A percentile compares a stretch with the other conserved stretches of the same genome.
These are phyloP conservation scores for Smutsia temminckii DNA, from an alignment of 2,797 vertebrate species.

Conservation along the genomic window DNA sequence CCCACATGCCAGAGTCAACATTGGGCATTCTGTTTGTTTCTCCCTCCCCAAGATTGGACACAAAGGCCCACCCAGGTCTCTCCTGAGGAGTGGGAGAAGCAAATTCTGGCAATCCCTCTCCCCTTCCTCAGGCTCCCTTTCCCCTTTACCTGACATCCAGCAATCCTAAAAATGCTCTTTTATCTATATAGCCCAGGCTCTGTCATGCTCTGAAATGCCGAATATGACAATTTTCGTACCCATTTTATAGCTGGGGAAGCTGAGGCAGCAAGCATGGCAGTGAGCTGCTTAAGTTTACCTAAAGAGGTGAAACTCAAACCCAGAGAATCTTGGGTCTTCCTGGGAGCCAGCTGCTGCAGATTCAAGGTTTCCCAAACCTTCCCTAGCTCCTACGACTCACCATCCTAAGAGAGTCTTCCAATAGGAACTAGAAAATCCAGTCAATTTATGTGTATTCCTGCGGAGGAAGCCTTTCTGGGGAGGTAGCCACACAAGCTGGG, in stretches of 20 bases:
- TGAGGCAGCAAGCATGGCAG: not conserved
- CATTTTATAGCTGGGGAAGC: conserved; percentile 30
- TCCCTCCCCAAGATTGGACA: not conserved
- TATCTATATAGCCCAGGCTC: not conserved
- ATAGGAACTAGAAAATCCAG: conserved; percentile 41
- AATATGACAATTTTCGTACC: not conserved
- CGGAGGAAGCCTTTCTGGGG: not conserved
- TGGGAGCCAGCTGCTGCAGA: not conserved
- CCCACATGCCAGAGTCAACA: not conserved
- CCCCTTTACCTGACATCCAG: conserved; percentile 1
- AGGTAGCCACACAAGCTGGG: not conserved
- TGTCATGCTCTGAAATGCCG: conserved; percentile 15
- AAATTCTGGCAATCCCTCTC: not conserved
- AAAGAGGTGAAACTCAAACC: conserved; percentile 11
- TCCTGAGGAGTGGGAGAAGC: not conserved
- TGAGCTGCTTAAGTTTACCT: not conserved
- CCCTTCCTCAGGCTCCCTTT: not conserved
- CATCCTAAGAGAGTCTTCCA: not conserved
- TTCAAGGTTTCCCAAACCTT: not conserved
- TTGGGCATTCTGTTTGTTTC: not conserved
- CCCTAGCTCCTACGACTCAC: not conserved
- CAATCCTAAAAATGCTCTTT: conserved; percentile 20
- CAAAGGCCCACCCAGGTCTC: not conserved
- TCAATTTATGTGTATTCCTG: not conserved
- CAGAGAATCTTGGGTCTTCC: not conserved